phyloP scores from a whole-genome alignment of 2,113 vertebrate species.

The Odontophorus gujanensis region DNA sequence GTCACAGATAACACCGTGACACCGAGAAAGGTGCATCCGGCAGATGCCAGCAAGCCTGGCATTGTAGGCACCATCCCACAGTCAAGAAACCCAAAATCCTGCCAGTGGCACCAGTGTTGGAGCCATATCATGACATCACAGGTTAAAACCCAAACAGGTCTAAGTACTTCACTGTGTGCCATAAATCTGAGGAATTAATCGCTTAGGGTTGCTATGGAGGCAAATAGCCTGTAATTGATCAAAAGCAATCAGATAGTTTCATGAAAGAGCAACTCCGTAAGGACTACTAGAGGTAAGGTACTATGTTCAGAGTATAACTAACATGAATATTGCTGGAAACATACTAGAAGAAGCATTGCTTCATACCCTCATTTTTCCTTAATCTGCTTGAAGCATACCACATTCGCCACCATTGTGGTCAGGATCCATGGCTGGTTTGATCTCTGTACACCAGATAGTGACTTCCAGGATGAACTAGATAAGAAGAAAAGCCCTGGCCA shows the following conservation, averaged over 20 bases:
- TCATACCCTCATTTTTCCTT: not conserved
- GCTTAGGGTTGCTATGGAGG: not conserved
- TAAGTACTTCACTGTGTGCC: not conserved
- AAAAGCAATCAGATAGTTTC: not conserved
- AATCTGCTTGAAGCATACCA: accelerated
- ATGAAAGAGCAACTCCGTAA: not conserved
- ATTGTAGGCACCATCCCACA: not conserved
- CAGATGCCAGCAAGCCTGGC: not conserved
- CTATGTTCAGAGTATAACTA: not conserved
- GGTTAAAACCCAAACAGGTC: not conserved
- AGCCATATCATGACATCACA: not conserved
- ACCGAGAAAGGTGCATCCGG: not conserved
- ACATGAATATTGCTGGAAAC: not conserved
- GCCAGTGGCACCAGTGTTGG: not conserved
- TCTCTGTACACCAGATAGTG: not conserved
- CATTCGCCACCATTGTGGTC: not conserved
- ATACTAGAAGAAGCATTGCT: not conserved
- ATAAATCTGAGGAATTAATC: not conserved
- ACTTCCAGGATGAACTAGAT: not conserved
- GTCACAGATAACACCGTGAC: no score
- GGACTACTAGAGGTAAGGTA: not conserved
- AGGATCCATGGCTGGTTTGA: not conserved
- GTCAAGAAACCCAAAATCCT: not conserved
- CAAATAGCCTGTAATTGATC: not conserved
- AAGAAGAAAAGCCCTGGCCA: not conserved